A percentile compares a stretch with the other conserved stretches of the same genome.
Evolutionary conservation across 2,888 invertebrate species (phyloP).

Genomic region (Gandaritis pyraliata): DNA sequence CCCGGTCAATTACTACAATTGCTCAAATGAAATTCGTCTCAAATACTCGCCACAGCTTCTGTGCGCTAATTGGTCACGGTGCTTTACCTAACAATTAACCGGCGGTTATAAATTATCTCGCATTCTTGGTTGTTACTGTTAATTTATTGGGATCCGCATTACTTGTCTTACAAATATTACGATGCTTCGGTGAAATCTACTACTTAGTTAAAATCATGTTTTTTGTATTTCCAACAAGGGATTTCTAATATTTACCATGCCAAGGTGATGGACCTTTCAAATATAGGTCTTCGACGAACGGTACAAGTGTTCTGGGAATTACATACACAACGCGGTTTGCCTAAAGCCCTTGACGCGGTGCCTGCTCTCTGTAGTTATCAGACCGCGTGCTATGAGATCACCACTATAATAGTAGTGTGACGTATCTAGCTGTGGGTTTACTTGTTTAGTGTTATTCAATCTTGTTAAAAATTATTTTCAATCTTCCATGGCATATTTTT

Average conservation of each 20-base stretch:
- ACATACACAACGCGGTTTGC: conserved; percentile 32
- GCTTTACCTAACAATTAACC: conserved; percentile 77
- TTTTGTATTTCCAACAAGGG: not conserved
- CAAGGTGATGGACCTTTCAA: conserved; percentile 3
- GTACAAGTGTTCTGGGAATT: conserved; percentile 31
- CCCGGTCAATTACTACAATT: conserved; percentile 81
- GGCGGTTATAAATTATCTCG: conserved; percentile 55
- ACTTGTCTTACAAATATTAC: conserved; percentile 14
- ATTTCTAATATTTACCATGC: not conserved
- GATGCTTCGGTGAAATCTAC: conserved; percentile 19
- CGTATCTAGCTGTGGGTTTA: conserved; percentile 57
- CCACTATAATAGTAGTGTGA: conserved; percentile 79
- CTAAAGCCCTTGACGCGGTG: conserved; percentile 52
- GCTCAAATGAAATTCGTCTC: conserved; percentile 81
- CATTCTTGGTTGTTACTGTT: conserved; percentile 43
- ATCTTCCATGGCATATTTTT: conserved; percentile 1
- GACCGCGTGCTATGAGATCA: conserved; percentile 73
- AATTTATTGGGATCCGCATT: conserved; percentile 35
- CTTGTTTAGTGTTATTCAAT: conserved; percentile 37
- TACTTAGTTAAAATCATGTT: not conserved
- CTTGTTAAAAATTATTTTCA: not conserved
- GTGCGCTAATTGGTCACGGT: conserved; percentile 81
- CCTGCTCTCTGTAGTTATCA: conserved; percentile 54
- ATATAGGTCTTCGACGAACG: conserved; percentile 18
- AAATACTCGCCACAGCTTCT: conserved; percentile 61